Evolutionary conservation across 2,797 vertebrate genomes (phyloP).

Genomic region (Gobionotothen gibberifrons): DNA sequence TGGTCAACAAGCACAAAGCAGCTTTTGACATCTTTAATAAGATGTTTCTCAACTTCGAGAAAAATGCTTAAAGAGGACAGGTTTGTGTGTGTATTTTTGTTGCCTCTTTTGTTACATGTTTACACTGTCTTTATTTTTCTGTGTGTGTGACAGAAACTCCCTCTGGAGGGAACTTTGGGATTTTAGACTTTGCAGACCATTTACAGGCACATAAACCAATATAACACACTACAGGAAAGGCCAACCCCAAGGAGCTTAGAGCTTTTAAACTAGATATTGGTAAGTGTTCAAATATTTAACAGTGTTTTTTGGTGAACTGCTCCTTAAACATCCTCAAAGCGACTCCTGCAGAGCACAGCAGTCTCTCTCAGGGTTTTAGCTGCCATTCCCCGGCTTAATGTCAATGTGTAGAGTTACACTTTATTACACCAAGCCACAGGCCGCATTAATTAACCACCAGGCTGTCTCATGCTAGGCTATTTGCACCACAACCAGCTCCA

Average conservation of each 20-base stretch:
- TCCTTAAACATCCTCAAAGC: slow-evolving; percentile 8
- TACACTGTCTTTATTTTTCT: too few relatives aligned
- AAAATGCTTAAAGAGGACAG: too few relatives aligned
- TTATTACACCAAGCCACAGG: slow-evolving; percentile 52
- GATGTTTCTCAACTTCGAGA: too few relatives aligned
- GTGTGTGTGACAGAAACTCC: too few relatives aligned
- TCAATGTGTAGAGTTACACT: slow-evolving; percentile 37
- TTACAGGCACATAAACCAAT: too few relatives aligned
- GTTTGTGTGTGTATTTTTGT: too few relatives aligned
- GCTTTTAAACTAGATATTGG: background rate
- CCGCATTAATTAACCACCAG: slow-evolving; percentile 66
- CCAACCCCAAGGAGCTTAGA: background rate
- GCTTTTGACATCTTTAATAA: background rate
- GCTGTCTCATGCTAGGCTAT: slow-evolving; percentile 41
- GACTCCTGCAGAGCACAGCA: background rate
- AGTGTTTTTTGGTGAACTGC: background rate
- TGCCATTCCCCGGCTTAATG: slow-evolving; percentile 44
- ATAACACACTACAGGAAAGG: too few relatives aligned
- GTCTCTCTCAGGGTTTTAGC: slow-evolving; percentile 38
- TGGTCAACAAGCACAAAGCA: background rate
- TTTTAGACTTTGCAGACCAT: too few relatives aligned
- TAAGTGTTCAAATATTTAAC: background rate
- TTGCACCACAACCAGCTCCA: slow-evolving; percentile 58
- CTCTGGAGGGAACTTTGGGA: too few relatives aligned
- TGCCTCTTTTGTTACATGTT: too few relatives aligned